Evolutionary conservation across 2,888 invertebrate species (phyloP).

Genomic region (Leucophenga montana): DNA sequence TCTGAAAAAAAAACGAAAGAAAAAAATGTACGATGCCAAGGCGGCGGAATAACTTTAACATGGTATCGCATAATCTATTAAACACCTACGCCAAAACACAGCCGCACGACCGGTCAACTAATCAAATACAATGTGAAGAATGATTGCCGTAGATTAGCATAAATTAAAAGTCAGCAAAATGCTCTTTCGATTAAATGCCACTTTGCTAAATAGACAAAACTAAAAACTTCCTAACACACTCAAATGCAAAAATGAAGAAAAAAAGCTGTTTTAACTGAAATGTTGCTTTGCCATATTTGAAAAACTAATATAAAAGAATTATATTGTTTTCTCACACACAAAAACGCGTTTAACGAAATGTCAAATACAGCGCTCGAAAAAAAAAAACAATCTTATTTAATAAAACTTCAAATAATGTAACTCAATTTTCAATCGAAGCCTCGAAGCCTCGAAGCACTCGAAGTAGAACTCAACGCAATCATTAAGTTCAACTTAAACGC

Average conservation of each 20-base stretch:
- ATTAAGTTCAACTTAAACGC: too few relatives aligned
- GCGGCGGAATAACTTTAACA: background rate
- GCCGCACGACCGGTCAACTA: background rate
- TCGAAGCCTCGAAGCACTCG: too few relatives aligned
- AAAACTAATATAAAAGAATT: constrained; percentile 10
- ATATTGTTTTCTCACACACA: background rate
- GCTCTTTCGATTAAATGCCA: constrained; percentile 17
- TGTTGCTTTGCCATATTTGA: constrained; percentile 25
- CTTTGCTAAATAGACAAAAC: constrained; percentile 4
- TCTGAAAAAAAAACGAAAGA: too few relatives aligned
- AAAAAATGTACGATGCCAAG: constrained; percentile 14
- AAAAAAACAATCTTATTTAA: background rate
- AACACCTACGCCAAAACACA: constrained; percentile 18
- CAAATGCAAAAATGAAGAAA: constrained; percentile 23
- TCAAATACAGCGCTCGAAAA: constrained; percentile 14
- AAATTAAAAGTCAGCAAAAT: constrained; percentile 25
- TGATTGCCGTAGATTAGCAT: constrained; percentile 28
- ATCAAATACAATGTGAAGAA: constrained; percentile 19
- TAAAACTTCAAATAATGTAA: constrained; percentile 2
- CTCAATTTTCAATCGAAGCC: too few relatives aligned
- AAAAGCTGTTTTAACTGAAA: constrained; percentile 18
- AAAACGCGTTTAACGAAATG: background rate
- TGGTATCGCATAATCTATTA: background rate
- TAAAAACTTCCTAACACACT: constrained; percentile 39
- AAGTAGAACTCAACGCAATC: constrained; percentile 3